Evolutionary conservation across 2,797 vertebrate genomes (phyloP), one percentile per base, ranked within the genome.

Genomic region (Dendrocincla fuliginosa): DNA sequence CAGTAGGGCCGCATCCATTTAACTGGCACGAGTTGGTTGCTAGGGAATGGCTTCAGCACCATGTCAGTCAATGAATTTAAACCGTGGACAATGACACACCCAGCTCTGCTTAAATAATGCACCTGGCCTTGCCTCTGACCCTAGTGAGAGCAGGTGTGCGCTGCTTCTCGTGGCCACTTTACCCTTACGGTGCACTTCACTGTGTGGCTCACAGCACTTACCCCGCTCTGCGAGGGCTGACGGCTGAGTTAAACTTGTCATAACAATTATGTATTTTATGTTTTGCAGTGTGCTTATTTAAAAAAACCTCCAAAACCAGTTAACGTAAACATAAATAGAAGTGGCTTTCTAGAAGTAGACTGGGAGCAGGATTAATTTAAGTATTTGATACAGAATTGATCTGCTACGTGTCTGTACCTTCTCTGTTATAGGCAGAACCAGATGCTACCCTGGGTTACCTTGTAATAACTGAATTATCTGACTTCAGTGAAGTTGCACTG

Each of bases 1-100:
- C 37, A 79, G 60, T 49, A 30, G 11, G 1, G 6, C 63, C 75
- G 74, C 92, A 92, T 90, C 60, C 37, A 30, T 77, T 97, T 95
- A 97, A 96, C 92, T 97, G 97, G 77, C 88, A 87, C n/a, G 94
- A 85, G 14, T 83, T 86, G 84, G 97, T 98, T 98, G 97, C 97
- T 98, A 97, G 93, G 96, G 76, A 95, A 96, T 97, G 92, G 80
- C 77, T 92, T 95, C 39, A 57, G 30, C 84, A 94, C 73, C 49
- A 3, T 15, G 41, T 71, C 30, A 89, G 90, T 84, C 56, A 84
- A 9, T 82, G 69, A 89, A 95, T 86, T 94, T 75, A 57, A 87
- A 57, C 15, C 32, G 11, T 92, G 94, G 94, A 89, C 46, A 35
- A 93, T 91, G 89, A 82, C 73, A 18, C 69, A 89, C 87, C 67